Evolutionary conservation across 64 coral and sea anemone species (phyloP).

Genomic region (Orbicella faveolata): DNA sequence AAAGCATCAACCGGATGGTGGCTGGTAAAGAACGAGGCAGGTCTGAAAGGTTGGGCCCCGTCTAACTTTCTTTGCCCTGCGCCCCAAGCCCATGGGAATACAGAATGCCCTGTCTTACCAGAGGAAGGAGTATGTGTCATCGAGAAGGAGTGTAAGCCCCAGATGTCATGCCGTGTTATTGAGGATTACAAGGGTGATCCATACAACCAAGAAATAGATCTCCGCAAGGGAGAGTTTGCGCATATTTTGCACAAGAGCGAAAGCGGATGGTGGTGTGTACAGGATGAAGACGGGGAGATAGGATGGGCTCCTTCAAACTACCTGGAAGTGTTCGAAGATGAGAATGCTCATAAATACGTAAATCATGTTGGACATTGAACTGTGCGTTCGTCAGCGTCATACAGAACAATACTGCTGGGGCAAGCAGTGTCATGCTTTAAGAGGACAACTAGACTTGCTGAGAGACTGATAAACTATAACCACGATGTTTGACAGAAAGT

Average conservation of each 20-base stretch:
- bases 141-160: background rate
- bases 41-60: constrained; percentile 56
- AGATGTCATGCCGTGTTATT: background rate
- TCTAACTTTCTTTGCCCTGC: constrained; percentile 53
- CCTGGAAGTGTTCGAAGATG: constrained; percentile 25
- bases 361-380: background rate
- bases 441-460: too few species aligned
- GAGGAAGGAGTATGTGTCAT: background rate
- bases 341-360: background rate
- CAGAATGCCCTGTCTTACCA: background rate
- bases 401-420: too few species aligned
- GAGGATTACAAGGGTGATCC: background rate
- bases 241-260: constrained; percentile 64
- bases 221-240: constrained; percentile 57
- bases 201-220: constrained; percentile 56
- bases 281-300: constrained; percentile 40
- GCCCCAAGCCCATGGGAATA: background rate
- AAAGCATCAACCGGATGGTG: constrained; percentile 39
- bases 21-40: constrained; percentile 35
- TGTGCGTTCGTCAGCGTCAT: background rate
- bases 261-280: constrained; percentile 82
- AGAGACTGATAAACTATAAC: too few species aligned
- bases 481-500: too few species aligned
- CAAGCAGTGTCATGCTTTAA: too few species aligned
- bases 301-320: constrained; percentile 87